A percentile compares a stretch with the other conserved stretches of the same genome.
Evolutionary conservation across 2,888 invertebrate species (phyloP).

Genomic region (Drosophila barbarae): DNA sequence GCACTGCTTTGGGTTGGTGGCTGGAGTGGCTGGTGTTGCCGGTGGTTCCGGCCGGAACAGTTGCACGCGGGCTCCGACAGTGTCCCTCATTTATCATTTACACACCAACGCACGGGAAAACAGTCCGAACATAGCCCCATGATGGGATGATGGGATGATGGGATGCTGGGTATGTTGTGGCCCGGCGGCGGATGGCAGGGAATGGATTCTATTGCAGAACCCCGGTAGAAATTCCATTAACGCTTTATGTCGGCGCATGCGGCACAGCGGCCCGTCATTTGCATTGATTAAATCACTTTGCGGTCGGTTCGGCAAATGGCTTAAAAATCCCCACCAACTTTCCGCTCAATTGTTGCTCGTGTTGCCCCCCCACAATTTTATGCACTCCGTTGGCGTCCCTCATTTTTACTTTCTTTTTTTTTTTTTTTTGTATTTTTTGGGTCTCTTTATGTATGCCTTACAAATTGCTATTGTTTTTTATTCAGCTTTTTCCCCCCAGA

Average conservation of each 20-base stretch:
- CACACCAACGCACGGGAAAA: constrained; percentile 69
- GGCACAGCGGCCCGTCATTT: constrained; percentile 52
- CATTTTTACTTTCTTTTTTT: not conserved
- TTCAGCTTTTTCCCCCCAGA: not conserved
- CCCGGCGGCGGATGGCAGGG: not conserved
- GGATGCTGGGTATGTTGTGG: constrained; percentile 5
- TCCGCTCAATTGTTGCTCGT: constrained; percentile 54
- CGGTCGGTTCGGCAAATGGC: constrained; percentile 63
- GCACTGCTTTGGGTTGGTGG: constrained; percentile 15
- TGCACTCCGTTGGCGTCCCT: constrained; percentile 21
- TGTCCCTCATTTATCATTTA: constrained; percentile 71
- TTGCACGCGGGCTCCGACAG: constrained; percentile 50
- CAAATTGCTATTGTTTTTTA: constrained; percentile 43
- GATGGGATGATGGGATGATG: constrained; percentile 4
- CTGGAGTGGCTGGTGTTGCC: constrained; percentile 50
- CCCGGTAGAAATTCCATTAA: constrained; percentile 39
- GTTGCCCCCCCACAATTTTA: constrained; percentile 30
- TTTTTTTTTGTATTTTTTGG: constrained; percentile 1
- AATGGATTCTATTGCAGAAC: constrained; percentile 17
- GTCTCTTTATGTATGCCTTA: constrained; percentile 19
- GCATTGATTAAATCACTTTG: constrained; percentile 75
- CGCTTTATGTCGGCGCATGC: constrained; percentile 38
- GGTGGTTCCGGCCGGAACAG: constrained; percentile 50
- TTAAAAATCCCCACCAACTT: constrained; percentile 52
- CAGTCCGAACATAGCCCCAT: constrained; percentile 30